These are phyloP conservation scores for Daboia siamensis DNA, from an alignment of 2,113 vertebrate species.

Conservation along the genomic window DNA sequence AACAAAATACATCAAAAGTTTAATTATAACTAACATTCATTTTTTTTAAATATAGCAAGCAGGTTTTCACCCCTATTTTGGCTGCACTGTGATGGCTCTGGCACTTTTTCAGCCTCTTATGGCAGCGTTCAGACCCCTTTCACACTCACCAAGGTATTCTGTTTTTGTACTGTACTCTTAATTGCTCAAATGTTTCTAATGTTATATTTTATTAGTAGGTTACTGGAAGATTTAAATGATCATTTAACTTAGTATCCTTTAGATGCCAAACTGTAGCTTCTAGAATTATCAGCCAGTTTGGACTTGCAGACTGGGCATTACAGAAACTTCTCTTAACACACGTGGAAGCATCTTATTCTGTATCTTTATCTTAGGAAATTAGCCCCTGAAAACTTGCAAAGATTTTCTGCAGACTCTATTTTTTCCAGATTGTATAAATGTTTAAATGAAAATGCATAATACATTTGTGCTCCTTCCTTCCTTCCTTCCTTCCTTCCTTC, in stretches of 20 bases:
- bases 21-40: not conserved
- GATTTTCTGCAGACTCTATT: not conserved
- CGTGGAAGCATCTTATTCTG: not conserved
- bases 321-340: not conserved
- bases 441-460: not conserved
- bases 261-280: not conserved
- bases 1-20: not conserved
- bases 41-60: constrained; percentile 71
- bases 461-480: not conserved
- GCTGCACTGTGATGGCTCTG: constrained; percentile 75
- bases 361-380: not conserved
- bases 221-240: not conserved
- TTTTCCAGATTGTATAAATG: not conserved
- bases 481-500: not conserved
- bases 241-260: not conserved
- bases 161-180: not conserved
- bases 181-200: not conserved
- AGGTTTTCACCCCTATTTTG: constrained; percentile 82
- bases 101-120: constrained; percentile 76
- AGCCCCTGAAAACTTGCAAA: not conserved
- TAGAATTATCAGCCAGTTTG: not conserved
- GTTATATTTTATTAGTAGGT: not conserved
- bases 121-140: constrained; percentile 77
- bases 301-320: not conserved
- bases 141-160: constrained; percentile 73